phyloP scores from a whole-genome alignment of 1,140 invertebrate genomes.

The Macrosteles quadrilineatus region DNA sequence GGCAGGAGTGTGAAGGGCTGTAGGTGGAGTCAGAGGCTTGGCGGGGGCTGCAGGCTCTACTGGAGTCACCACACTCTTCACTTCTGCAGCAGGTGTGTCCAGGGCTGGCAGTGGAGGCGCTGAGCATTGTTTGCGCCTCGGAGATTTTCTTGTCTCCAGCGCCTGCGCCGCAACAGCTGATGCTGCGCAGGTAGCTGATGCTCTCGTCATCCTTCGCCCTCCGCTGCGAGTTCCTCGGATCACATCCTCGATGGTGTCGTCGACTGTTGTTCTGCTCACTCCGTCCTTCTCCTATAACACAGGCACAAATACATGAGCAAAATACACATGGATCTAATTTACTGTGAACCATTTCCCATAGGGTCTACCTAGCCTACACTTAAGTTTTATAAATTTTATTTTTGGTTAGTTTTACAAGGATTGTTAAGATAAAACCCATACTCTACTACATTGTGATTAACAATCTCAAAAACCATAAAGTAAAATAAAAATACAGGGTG shows the following conservation, averaged over 20 bases:
- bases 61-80: slow-evolving; percentile 35
- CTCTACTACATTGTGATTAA: too few relatives aligned
- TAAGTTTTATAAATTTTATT: too few relatives aligned
- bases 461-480: too few relatives aligned
- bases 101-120: slow-evolving; percentile 43
- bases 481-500: too few relatives aligned
- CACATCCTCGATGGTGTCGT: slow-evolving; percentile 86
- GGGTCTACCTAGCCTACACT: too few relatives aligned
- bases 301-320: neutral
- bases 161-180: slow-evolving; percentile 43
- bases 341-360: too few relatives aligned
- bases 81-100: slow-evolving; percentile 50
- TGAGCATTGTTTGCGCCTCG: slow-evolving; percentile 40
- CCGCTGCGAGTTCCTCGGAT: slow-evolving; percentile 38
- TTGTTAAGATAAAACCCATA: too few relatives aligned
- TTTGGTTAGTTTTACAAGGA: too few relatives aligned
- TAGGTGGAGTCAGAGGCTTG: slow-evolving; percentile 18
- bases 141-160: slow-evolving; percentile 38
- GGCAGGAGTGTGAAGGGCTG: slow-evolving; percentile 36
- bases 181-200: slow-evolving; percentile 35
- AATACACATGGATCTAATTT: too few relatives aligned
- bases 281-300: slow-evolving; percentile 67
- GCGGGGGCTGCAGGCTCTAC: slow-evolving; percentile 38
- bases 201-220: slow-evolving; percentile 46
- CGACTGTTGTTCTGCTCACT: slow-evolving; percentile 65